These are phyloP conservation scores for Tetrao urogallus DNA, from an alignment of 2,113 vertebrate species.

Conservation along the genomic window DNA sequence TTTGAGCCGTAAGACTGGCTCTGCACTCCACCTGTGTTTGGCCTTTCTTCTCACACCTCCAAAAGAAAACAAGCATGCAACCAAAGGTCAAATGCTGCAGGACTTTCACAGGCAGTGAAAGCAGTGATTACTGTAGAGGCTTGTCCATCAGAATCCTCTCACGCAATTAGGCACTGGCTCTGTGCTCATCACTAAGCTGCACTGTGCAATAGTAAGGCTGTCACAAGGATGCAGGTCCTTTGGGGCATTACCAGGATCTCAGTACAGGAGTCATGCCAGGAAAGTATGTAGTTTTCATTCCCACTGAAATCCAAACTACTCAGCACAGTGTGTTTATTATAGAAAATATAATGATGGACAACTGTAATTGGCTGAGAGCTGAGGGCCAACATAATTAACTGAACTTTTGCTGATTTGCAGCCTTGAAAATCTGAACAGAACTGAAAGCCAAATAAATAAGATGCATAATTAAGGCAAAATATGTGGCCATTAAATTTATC, in stretches of 20 bases:
- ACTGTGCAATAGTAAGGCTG: neutral
- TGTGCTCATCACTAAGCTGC: neutral
- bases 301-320: constrained; percentile 3
- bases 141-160: neutral
- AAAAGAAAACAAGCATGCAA: neutral
- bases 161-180: neutral
- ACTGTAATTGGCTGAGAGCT: neutral
- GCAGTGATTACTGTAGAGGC: neutral
- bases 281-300: neutral
- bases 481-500: neutral
- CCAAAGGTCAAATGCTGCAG: neutral
- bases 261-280: neutral
- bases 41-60: neutral
- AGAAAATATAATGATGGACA: neutral
- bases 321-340: neutral
- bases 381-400: constrained; percentile 23
- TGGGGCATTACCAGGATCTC: neutral
- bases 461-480: neutral
- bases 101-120: constrained; percentile 12
- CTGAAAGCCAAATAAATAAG: constrained; percentile 30
- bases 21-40: neutral
- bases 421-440: constrained; percentile 23
- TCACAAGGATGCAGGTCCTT: neutral
- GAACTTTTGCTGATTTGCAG: neutral
- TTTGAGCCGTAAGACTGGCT: neutral